A percentile compares a stretch with the other conserved stretches of the same genome.
phyloP scores from a whole-genome alignment of 1,140 invertebrate species.

The Panagrolaimus sp. region DNA sequence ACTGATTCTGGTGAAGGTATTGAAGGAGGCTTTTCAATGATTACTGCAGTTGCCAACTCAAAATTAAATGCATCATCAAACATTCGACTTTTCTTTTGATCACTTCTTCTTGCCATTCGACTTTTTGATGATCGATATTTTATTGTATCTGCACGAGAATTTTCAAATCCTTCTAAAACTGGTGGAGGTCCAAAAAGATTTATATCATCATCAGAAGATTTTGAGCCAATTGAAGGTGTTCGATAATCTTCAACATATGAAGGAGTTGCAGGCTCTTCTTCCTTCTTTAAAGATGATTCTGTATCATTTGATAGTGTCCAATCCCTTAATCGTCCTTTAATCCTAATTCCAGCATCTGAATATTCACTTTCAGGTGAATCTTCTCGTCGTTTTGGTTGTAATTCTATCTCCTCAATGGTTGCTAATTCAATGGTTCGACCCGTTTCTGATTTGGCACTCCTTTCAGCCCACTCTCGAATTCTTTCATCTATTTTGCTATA shows the following conservation, averaged over 20 bases:
- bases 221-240: neutral
- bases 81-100: neutral
- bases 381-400: conserved; percentile 1
- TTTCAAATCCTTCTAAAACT: conserved; percentile 1
- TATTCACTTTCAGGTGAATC: neutral
- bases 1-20: neutral
- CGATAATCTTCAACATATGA: neutral
- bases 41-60: neutral
- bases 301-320: conserved; percentile 5
- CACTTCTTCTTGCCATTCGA: neutral
- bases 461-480: conserved; percentile 17
- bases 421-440: neutral
- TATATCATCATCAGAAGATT: neutral
- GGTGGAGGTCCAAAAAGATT: neutral
- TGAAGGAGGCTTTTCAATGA: conserved; percentile 1
- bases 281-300: neutral
- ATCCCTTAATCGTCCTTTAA: neutral
- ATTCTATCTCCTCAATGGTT: conserved; percentile 6
- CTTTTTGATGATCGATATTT: no score
- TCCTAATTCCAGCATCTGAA: neutral
- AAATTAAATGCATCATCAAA: neutral
- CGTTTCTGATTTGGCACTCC: conserved; percentile 20
- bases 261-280: neutral
- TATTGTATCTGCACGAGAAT: neutral
- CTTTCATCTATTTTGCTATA: conserved; percentile 7